Evolutionary conservation across 2,888 invertebrate genomes (phyloP).

Genomic region (Thecocarcelia acutangulata): DNA sequence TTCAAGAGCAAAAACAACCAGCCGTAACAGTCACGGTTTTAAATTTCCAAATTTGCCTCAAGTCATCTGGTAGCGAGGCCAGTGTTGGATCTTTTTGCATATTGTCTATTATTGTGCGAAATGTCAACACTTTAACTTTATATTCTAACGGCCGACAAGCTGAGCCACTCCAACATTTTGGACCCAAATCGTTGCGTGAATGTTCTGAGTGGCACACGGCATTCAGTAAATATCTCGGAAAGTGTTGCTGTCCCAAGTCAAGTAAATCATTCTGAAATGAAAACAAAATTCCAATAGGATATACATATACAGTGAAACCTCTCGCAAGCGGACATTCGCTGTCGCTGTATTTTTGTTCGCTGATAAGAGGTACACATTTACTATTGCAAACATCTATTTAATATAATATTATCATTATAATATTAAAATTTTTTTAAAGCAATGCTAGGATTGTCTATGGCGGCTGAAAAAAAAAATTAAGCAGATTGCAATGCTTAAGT

Average conservation of each 20-base stretch:
- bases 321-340: no score
- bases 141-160: conserved; percentile 79
- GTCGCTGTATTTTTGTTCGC: no score
- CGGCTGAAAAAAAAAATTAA: no score
- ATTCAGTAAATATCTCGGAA: conserved; percentile 79
- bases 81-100: conserved; percentile 73
- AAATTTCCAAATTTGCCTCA: conserved; percentile 77
- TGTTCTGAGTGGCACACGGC: conserved; percentile 78
- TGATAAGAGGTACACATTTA: no score
- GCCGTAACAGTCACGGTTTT: conserved; percentile 79
- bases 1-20: conserved; percentile 79
- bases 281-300: no score
- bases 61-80: conserved; percentile 73
- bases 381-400: no score
- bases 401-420: no score
- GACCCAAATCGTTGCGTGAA: conserved; percentile 69
- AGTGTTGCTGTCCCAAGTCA: conserved; percentile 78
- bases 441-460: no score
- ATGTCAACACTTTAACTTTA: conserved; percentile 78
- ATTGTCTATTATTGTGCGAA: conserved; percentile 71
- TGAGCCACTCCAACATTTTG: conserved; percentile 78
- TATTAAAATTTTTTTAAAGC: no score
- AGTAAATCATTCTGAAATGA: conserved; percentile 76
- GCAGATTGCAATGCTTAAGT: no score
- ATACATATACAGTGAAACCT: no score